Conservation (phyloP, 2,888 invertebrate species). For the Blera fallax region DNA sequence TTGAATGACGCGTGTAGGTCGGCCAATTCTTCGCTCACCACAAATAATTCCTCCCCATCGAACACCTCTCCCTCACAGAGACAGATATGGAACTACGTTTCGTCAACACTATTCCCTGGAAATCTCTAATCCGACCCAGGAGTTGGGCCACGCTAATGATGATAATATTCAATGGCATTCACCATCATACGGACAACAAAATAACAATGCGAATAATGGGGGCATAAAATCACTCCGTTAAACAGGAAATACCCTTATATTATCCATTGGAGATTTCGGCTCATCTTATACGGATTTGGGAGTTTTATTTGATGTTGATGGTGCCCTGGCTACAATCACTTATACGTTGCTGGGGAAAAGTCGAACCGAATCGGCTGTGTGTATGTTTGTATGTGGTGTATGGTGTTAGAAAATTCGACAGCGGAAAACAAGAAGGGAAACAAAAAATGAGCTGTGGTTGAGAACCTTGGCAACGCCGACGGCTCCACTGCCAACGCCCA, state of each 20-base stretch:
- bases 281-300: conserved; percentile 61
- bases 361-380: not conserved
- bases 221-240: conserved; percentile 66
- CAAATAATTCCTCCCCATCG: conserved; percentile 43
- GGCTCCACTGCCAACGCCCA: conserved; percentile 27
- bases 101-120: conserved; percentile 27
- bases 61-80: conserved; percentile 41
- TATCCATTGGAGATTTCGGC: conserved; percentile 58
- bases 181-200: conserved; percentile 62
- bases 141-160: conserved; percentile 60
- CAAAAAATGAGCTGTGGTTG: not conserved
- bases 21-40: not conserved
- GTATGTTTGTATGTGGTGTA: not conserved
- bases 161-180: conserved; percentile 65
- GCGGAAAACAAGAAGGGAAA: not conserved
- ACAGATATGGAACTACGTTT: not conserved
- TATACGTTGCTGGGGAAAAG: not conserved
- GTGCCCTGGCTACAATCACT: conserved; percentile 15
- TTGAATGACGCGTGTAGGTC: conserved; percentile 53
- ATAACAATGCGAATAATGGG: conserved; percentile 63
- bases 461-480: conserved; percentile 17
- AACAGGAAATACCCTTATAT: conserved; percentile 60
- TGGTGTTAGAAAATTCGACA: not conserved
- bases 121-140: conserved; percentile 17
- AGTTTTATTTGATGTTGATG: conserved; percentile 50